Evolutionary conservation across 2,113 vertebrate species (phyloP).

Genomic region (Catharus fuscescens): DNA sequence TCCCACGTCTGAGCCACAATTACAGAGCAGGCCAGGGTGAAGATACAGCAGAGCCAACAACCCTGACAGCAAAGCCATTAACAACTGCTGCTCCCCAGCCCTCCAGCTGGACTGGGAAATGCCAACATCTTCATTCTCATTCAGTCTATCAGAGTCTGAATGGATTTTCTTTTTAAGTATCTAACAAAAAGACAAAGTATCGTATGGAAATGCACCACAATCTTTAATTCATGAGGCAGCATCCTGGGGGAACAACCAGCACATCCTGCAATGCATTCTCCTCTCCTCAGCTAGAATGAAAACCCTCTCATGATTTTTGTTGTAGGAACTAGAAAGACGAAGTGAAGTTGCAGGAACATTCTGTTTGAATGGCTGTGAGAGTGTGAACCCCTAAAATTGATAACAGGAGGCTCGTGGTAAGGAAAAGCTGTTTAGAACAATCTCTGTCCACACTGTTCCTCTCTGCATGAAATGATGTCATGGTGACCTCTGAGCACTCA

Average conservation of each 20-base stretch:
- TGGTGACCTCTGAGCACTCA: background rate
- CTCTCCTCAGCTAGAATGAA: background rate
- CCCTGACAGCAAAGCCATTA: background rate
- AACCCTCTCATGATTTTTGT: background rate
- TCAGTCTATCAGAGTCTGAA: background rate
- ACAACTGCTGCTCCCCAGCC: background rate
- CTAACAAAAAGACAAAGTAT: background rate
- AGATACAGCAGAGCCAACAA: background rate
- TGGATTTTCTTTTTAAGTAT: background rate
- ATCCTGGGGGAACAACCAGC: background rate
- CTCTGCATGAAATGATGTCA: background rate
- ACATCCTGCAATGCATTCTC: background rate
- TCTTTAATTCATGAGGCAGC: background rate
- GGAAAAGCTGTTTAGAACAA: background rate
- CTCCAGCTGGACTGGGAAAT: conserved; percentile 6
- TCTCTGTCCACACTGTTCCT: background rate
- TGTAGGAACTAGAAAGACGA: background rate
- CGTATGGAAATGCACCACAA: background rate
- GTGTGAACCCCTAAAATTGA: background rate
- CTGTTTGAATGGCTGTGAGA: background rate
- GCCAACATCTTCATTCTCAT: background rate
- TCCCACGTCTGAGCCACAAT: background rate
- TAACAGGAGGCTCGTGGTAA: background rate
- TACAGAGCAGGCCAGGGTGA: fast-evolving
- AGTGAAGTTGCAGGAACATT: background rate